Evolutionary conservation across 2,888 invertebrate genomes (phyloP).

Genomic region (Barypeithes pellucidus): DNA sequence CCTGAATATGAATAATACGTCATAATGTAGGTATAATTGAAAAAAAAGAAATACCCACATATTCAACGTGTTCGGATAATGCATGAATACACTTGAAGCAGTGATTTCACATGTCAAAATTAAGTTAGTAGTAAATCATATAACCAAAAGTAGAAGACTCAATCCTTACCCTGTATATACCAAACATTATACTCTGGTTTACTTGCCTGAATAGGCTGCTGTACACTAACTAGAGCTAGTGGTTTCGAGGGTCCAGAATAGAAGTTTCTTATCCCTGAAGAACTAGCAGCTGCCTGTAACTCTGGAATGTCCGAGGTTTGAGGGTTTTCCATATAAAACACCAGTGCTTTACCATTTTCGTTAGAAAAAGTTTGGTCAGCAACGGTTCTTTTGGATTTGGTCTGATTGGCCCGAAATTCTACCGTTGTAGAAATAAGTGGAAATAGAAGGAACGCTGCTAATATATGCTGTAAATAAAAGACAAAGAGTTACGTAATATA

Average conservation of each 20-base stretch:
- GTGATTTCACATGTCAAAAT: too few relatives aligned
- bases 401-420: conserved; percentile 21
- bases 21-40: too few relatives aligned
- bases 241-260: conserved; percentile 38
- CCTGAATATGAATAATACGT: too few relatives aligned
- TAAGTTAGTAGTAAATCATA: too few relatives aligned
- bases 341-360: conserved; percentile 57
- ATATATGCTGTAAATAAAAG: neutral
- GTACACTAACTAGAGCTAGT: conserved; percentile 50
- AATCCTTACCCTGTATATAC: too few relatives aligned
- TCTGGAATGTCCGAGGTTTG: conserved; percentile 32
- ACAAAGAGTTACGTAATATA: too few relatives aligned
- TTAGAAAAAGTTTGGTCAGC: conserved; percentile 55
- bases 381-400: conserved; percentile 59
- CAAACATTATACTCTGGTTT: too few relatives aligned
- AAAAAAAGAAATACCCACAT: too few relatives aligned
- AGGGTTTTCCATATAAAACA: conserved; percentile 56
- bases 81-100: too few relatives aligned
- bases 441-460: conserved; percentile 7
- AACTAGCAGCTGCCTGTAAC: conserved; percentile 47
- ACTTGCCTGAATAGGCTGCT: conserved; percentile 51
- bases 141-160: too few relatives aligned
- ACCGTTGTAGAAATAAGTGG: conserved; percentile 2
- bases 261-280: conserved; percentile 33
- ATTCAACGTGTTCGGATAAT: too few relatives aligned